phyloP scores from a whole-genome alignment of 2,797 vertebrate genomes.

The Manis javanica region DNA sequence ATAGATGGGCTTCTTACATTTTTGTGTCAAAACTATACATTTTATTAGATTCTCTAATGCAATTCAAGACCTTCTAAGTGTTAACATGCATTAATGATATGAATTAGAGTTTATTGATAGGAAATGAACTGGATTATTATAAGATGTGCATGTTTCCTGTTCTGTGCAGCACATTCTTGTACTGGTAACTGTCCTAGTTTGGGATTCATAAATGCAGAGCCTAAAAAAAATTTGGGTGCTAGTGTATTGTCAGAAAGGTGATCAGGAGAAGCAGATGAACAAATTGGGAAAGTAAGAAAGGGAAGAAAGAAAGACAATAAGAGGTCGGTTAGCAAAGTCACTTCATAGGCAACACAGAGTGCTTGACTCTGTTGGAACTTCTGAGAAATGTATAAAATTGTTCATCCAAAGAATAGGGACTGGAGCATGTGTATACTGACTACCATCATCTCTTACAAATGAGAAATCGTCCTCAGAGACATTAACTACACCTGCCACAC shows the following conservation, averaged over 20 bases:
- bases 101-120: not conserved
- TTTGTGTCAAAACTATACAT: not conserved
- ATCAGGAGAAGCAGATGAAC: not conserved
- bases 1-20: not conserved
- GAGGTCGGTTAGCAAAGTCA: not conserved
- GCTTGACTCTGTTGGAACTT: not conserved
- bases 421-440: not conserved
- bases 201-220: not conserved
- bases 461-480: not conserved
- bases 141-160: not conserved
- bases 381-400: not conserved
- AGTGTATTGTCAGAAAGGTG: not conserved
- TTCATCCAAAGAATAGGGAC: not conserved
- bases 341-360: not conserved
- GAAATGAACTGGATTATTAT: not conserved
- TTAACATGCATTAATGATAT: not conserved
- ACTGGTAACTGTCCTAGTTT: not conserved
- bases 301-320: not conserved
- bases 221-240: not conserved
- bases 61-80: not conserved
- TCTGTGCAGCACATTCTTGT: not conserved
- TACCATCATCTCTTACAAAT: not conserved
- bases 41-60: not conserved
- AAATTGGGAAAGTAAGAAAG: not conserved
- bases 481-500: rapidly evolving